A percentile compares a stretch with the other conserved stretches of the same genome.
phyloP scores from a whole-genome alignment of 1,140 invertebrate species.

The Diachasmimorpha longicaudata region DNA sequence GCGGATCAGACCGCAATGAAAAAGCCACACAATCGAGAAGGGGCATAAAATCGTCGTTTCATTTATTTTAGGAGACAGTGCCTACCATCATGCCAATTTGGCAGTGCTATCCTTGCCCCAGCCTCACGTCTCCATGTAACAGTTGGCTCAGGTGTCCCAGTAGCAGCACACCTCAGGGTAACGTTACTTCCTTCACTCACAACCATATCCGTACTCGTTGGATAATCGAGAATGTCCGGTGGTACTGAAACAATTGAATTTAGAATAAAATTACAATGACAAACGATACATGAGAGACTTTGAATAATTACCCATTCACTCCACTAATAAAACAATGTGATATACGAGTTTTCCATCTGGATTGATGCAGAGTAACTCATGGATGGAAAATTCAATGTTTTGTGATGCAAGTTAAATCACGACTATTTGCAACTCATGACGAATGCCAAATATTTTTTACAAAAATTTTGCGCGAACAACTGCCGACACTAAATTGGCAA shows the following conservation, averaged over 20 bases:
- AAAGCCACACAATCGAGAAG: too few relatives aligned
- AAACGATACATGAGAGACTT: background rate
- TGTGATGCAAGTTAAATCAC: background rate
- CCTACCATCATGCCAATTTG: conserved; percentile 54
- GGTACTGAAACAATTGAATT: conserved; percentile 72
- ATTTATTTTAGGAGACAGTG: background rate
- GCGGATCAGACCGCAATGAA: too few relatives aligned
- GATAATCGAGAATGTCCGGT: conserved; percentile 86
- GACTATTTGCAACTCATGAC: background rate
- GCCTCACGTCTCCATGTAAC: conserved; percentile 88
- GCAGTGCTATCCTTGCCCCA: conserved; percentile 56
- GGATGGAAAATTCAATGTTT: background rate
- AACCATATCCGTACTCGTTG: conserved; percentile 86
- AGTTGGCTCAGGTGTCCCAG: conserved; percentile 81
- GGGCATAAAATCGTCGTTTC: too few relatives aligned
- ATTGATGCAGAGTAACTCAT: background rate
- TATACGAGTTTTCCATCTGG: background rate
- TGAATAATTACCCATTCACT: background rate
- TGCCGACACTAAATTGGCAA: conserved; percentile 16
- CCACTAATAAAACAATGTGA: background rate
- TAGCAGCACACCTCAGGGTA: conserved; percentile 82
- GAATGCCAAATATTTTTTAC: conserved; percentile 14
- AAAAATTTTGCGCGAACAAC: conserved; percentile 16
- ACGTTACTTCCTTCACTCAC: conserved; percentile 86
- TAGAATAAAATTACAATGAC: background rate